A percentile compares a stretch with the other conserved stretches of the same genome.
These are phyloP conservation scores for Lithophane semibrunnea DNA, from an alignment of 2,888 invertebrate species.

Conservation along the genomic window DNA sequence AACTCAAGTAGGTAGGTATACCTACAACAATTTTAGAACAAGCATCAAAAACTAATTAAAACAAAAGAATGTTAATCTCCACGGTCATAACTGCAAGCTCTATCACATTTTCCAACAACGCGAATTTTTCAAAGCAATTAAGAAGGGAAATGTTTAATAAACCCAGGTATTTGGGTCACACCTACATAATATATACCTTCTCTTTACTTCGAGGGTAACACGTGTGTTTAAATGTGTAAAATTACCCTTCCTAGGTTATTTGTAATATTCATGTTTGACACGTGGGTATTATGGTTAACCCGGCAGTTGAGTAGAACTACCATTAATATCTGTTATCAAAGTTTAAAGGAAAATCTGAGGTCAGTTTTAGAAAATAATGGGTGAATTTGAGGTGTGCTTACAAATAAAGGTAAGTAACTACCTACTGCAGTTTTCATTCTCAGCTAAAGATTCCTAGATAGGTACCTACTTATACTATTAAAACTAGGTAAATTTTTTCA, in stretches of 20 bases:
- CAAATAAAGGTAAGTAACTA: neutral
- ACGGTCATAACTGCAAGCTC: conserved; percentile 11
- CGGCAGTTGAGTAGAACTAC: conserved; percentile 13
- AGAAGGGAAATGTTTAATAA: conserved; percentile 58
- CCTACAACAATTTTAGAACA: no score
- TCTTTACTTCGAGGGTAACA: conserved; percentile 29
- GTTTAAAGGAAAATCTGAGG: neutral
- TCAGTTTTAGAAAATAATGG: neutral
- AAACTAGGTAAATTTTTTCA: no score
- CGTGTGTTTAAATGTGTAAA: conserved; percentile 52
- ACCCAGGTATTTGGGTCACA: conserved; percentile 64
- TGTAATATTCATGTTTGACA: conserved; percentile 55
- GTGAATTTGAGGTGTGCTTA: neutral
- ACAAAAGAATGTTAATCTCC: conserved; percentile 26
- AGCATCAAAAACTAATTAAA: neutral
- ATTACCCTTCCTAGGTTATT: conserved; percentile 41
- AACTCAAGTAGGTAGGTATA: no score
- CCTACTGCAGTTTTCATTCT: neutral
- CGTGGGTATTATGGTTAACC: conserved; percentile 31
- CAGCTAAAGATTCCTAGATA: neutral
- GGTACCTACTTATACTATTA: neutral
- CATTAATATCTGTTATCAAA: conserved; percentile 30
- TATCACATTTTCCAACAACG: conserved; percentile 37
- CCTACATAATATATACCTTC: conserved; percentile 26
- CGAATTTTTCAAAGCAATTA: conserved; percentile 63